These are phyloP conservation scores for Bostrychus sinensis DNA, from an alignment of 2,113 vertebrate genomes.

Conservation along the genomic window DNA sequence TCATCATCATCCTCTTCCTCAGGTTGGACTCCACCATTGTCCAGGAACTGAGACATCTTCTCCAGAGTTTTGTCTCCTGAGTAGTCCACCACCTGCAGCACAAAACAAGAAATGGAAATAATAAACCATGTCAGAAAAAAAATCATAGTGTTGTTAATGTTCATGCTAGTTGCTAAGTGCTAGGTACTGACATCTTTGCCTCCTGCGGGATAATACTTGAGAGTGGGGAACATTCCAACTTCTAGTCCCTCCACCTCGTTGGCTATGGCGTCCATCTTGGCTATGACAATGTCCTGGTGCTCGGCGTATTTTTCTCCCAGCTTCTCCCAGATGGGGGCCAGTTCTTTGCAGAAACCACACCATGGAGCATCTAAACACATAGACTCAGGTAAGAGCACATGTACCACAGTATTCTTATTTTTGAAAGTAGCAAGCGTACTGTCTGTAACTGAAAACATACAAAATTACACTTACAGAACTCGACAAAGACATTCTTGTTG, in stretches of 20 bases:
- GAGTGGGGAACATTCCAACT: constrained; percentile 82
- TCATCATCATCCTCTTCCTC: constrained; percentile 44
- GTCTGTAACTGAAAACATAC: too few species aligned
- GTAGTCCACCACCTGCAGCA: constrained; percentile 82
- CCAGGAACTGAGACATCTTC: constrained; percentile 88
- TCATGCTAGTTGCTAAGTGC: too few species aligned
- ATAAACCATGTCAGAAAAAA: too few species aligned
- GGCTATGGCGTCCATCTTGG: constrained; percentile 86
- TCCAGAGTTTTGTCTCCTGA: constrained; percentile 83
- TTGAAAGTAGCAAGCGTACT: too few species aligned
- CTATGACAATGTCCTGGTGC: constrained; percentile 85
- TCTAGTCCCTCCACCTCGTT: constrained; percentile 86
- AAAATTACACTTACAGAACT: constrained; percentile 99
- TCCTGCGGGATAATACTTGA: constrained; percentile 89
- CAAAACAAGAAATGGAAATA: neutral
- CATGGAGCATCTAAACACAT: constrained; percentile 86
- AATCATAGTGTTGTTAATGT: too few species aligned
- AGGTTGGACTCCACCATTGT: constrained; percentile 82
- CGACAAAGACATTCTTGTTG: constrained; percentile 91
- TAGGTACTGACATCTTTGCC: constrained; percentile 80
- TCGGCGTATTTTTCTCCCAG: constrained; percentile 88
- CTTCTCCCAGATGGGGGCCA: constrained; percentile 87
- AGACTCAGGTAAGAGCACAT: constrained; percentile 12
- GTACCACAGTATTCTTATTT: neutral
- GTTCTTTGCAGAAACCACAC: constrained; percentile 90